Evolutionary conservation across 2,888 invertebrate species (phyloP), one percentile per base, ranked within the genome.

Genomic region (Busseola fusca): DNA sequence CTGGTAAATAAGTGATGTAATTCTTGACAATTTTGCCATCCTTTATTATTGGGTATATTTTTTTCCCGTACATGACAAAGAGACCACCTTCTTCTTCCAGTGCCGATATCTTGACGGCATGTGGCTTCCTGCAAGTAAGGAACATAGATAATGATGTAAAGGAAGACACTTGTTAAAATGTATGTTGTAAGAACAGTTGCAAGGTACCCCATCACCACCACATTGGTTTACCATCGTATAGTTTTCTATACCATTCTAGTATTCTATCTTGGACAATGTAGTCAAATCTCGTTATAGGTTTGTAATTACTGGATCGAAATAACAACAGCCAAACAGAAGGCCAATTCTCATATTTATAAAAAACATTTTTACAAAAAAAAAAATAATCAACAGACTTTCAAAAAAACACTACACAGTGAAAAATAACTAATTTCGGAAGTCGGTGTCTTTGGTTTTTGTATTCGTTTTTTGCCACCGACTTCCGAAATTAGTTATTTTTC

Each of bases 51-150:
- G 95, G 95, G 64, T 91, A 94, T 54, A 94, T 90, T 78, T 91
- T 93, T 70, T 92, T 94, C 14, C 92, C 91, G 9, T 91, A 85
- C 87, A 93, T 89, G 1, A 94, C 92, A 58, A 93, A 94, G 9
- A 95, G 77, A 0, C 91, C 91, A 0, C 94, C 94, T 62, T 94
- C 91, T 30, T 93, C 92, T 62, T 93, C 92, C 7, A 93, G 76
- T 2, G 93, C 88, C n/a, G 91, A 54, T 76, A 94, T 87, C 30
- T 89, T 90, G 4, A 86, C 85, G 2, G 92, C 86, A 45, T 85
- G 86, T 1, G 94, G 95, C 87, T 93, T 93, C 56, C 95, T 95
- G 82, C 37, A 80, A 78, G 4, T 21, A 14, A 66, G 40, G 0
- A 25, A 37, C n/a, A 37, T 18, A 52, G n/a, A 10, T 27, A n/a